Evolutionary conservation across 2,888 invertebrate species (phyloP).

Genomic region (Schrankia costaestrigalis): DNA sequence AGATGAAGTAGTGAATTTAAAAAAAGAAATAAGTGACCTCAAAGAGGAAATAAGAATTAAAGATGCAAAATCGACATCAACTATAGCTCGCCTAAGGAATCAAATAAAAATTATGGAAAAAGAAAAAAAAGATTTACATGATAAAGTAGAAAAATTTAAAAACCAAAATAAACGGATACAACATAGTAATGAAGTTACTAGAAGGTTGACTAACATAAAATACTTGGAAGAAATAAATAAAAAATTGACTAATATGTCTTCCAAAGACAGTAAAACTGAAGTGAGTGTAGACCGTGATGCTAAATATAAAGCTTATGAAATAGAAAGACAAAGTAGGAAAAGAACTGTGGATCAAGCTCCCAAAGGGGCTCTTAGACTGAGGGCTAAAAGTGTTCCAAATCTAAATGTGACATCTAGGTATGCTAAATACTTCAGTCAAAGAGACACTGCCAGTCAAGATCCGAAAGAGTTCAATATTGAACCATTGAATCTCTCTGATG

Average conservation of each 20-base stretch:
- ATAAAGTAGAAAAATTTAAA: constrained; percentile 84
- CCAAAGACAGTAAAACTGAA: constrained; percentile 52
- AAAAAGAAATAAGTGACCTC: constrained; percentile 83
- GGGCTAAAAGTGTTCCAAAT: constrained; percentile 77
- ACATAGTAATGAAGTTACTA: constrained; percentile 79
- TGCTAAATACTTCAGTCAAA: constrained; percentile 76
- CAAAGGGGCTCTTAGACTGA: constrained; percentile 42
- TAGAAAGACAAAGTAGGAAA: constrained; percentile 60
- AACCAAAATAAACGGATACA: constrained; percentile 84
- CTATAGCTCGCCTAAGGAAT: constrained; percentile 86
- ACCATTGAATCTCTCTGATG: constrained; percentile 18
- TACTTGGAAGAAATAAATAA: constrained; percentile 89
- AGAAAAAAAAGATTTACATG: constrained; percentile 83
- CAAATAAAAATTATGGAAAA: constrained; percentile 87
- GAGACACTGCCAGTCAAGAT: constrained; percentile 61
- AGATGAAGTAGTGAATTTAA: constrained; percentile 84
- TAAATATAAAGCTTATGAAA: constrained; percentile 70
- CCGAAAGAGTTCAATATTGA: constrained; percentile 39
- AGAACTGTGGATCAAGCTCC: constrained; percentile 37
- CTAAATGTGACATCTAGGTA: constrained; percentile 71
- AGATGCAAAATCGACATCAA: constrained; percentile 86
- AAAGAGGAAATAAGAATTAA: constrained; percentile 86
- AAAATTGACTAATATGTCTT: constrained; percentile 56
- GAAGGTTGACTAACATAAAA: constrained; percentile 84
- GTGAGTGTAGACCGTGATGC: constrained; percentile 46